A percentile compares a stretch with the other conserved stretches of the same genome.
Evolutionary conservation across 2,113 vertebrate genomes (phyloP).

Genomic region (Ammodytes marinus): DNA sequence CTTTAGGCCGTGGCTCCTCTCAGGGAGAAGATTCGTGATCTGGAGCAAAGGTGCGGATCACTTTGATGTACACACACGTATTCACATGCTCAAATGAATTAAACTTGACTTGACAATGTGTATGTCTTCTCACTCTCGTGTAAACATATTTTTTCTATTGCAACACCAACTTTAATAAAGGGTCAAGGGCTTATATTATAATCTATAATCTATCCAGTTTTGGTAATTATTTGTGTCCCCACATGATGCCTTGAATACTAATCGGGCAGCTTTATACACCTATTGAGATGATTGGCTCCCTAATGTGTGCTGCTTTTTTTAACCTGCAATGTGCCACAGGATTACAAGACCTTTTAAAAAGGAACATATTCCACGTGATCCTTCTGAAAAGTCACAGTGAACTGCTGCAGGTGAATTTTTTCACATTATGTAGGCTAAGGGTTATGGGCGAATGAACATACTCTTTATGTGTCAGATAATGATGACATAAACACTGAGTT

Average conservation of each 20-base stretch:
- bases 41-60: slow-evolving; percentile 82
- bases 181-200: background rate
- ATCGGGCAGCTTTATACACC: background rate
- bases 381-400: background rate
- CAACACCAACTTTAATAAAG: background rate
- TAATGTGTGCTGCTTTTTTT: background rate
- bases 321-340: background rate
- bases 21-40: slow-evolving; percentile 84
- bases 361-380: background rate
- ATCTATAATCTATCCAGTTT: no score
- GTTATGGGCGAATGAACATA: background rate
- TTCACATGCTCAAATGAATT: background rate
- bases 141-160: background rate
- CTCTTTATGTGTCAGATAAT: no score
- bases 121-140: background rate
- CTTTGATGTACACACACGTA: background rate
- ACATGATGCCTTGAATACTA: slow-evolving; percentile 15
- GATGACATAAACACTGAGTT: no score
- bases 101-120: background rate
- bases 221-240: background rate
- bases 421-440: background rate
- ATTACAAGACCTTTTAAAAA: background rate
- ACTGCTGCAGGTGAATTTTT: background rate
- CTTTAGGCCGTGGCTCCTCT: slow-evolving; percentile 82
- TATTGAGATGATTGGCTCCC: background rate